Evolutionary conservation across 2,888 invertebrate genomes (phyloP), one percentile per base, ranked within the genome.

Genomic region (Boloria euphrosyne): DNA sequence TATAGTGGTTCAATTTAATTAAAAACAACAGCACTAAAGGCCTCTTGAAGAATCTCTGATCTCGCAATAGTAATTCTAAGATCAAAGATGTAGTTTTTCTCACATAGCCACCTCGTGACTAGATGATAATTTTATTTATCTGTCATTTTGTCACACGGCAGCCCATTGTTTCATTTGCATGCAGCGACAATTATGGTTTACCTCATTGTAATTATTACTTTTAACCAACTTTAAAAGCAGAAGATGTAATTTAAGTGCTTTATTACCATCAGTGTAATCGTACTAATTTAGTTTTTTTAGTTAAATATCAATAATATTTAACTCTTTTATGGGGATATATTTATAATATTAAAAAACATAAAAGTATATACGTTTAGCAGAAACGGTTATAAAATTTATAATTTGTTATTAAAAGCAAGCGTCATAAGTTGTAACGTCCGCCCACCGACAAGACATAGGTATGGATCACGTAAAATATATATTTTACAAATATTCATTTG

Each of bases 91-190:
- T 59, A 38, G 31, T 47, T 38, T 31, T 53, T 22, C n/a, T 46
- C 54, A 47, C 47, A 54, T 27, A 38, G 47, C 22, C 10, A 52
- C 38, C 16, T 38, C 49, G 60, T 65, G 66, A 67, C 63, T 67
- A 60, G 61, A 61, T 46, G 44, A 44, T 54, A 61, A 62, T 63
- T 38, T 38, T 71, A 61, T 63, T 68, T 65, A 67, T 66, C 77
- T 79, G 76, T 83, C 80, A 68, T 67, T 75, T 78, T 85, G 84
- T 87, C 83, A 79, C 83, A 85, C 76, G 81, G 76, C 74, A 74
- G 58, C 59, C 85, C 71, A 89, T 88, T 89, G 86, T 87, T 80
- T 80, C 75, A 88, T 88, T 88, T 86, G 87, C 87, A 89, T 88
- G 81, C 78, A 76, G 73, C 75, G 71, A 72, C 64, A 14, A 71